phyloP scores from a whole-genome alignment of 2,888 invertebrate species.

The Litoditis marina region DNA sequence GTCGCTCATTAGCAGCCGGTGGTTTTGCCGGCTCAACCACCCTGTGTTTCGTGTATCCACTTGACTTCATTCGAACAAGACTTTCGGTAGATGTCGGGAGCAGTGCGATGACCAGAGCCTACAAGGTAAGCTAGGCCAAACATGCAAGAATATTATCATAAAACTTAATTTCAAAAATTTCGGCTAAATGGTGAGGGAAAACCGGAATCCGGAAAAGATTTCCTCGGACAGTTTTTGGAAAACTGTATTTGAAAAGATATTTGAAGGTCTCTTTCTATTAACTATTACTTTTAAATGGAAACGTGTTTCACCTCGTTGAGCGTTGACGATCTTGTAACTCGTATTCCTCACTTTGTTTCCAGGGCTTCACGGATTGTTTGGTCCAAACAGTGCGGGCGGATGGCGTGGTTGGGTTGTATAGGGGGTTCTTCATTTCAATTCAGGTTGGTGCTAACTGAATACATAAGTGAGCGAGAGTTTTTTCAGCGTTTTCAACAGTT shows the following conservation, averaged over 20 bases:
- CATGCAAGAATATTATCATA: too few relatives aligned
- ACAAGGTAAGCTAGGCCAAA: conserved; percentile 30
- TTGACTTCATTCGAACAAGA: conserved; percentile 45
- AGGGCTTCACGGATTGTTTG: conserved; percentile 44
- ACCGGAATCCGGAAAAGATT: too few relatives aligned
- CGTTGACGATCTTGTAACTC: too few relatives aligned
- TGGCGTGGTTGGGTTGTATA: conserved; percentile 79
- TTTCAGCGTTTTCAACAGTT: too few relatives aligned
- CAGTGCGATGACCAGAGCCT: conserved; percentile 28
- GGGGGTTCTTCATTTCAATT: conserved; percentile 88
- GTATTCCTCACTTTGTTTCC: not conserved
- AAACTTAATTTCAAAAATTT: too few relatives aligned
- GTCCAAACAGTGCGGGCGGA: conserved; percentile 75
- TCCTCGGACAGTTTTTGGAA: too few relatives aligned
- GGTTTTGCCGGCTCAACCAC: conserved; percentile 47
- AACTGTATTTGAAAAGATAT: too few relatives aligned
- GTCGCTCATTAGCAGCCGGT: conserved; percentile 35
- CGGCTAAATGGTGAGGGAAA: too few relatives aligned
- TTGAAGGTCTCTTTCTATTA: not conserved
- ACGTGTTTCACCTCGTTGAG: too few relatives aligned
- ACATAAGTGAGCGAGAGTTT: too few relatives aligned
- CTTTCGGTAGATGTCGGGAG: conserved; percentile 43
- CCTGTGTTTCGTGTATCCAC: conserved; percentile 47
- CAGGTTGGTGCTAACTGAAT: conserved; percentile 77
- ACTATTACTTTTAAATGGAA: too few relatives aligned